Base-by-base conservation (phyloP, 2,888 invertebrate genomes). In the Patella caerulea region DNA sequence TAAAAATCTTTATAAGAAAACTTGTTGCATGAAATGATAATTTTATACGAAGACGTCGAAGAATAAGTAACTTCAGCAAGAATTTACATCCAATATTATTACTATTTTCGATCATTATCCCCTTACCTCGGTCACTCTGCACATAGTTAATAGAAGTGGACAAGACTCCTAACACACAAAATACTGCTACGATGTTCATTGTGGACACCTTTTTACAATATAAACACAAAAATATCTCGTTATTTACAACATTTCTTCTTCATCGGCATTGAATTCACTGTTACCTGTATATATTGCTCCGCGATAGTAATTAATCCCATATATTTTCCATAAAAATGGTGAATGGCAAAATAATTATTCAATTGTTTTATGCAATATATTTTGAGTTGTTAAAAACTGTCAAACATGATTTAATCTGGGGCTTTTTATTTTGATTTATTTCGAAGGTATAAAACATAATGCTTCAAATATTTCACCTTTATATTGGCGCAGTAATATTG, bases 211-310 rank as follows among this genome's bases (percentile, higher is more conserved):
- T 65, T 45, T 45, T 45, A 45, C 7, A 0, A 45, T 45, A 45
- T 45, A 45, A 45, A 45, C 45, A 45, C 45, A 45, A 24, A 19
- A 65, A 65, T 65, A 15, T 24, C 24, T 65, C 11, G 3, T 65
- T 65, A 65, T 65, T 65, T 65, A 65, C 65, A 65, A 65, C 65
- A 65, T 65, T 65, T 19, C 24, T 24, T 65, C 15, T n/a, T 5
- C 45, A 45, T 45, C 45, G 45, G 45, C 65, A 65, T 65, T 65
- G 24, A 65, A 65, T 24, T 65, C 65, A 65, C 19, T 14, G 24
- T 45, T 24, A 65, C 65, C 65, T 65, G 65, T 65, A 24, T 9
- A 65, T 65, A 19, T 24, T 24, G 2, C 5, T 65, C 19, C 65
- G 65, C 19, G 19, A 24, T 24, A 19, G 12, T 24, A 65, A 24